Evolutionary conservation across 2,113 vertebrate genomes (phyloP).

Genomic region (Salvelinus fontinalis): DNA sequence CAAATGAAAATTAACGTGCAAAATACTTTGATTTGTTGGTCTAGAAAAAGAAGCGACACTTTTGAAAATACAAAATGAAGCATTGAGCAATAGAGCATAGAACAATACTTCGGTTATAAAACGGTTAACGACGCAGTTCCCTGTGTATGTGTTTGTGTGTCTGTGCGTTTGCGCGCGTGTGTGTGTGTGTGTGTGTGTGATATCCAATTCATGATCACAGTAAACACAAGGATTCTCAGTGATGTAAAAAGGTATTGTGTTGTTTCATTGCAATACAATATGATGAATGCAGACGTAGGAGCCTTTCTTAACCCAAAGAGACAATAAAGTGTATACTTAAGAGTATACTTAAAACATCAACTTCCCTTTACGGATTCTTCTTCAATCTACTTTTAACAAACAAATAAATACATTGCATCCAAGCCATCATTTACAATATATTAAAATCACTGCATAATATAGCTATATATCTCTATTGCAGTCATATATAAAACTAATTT

Average conservation of each 20-base stretch:
- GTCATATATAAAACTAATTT: slow-evolving; percentile 71
- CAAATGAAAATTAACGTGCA: slow-evolving; percentile 52
- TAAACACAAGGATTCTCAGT: slow-evolving; percentile 44
- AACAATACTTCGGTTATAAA: slow-evolving; percentile 33
- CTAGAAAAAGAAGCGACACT: slow-evolving; percentile 13
- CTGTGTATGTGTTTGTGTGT: slow-evolving; percentile 24
- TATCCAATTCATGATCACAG: slow-evolving; percentile 59
- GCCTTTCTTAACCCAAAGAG: slow-evolving; percentile 50
- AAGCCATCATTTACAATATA: slow-evolving; percentile 83
- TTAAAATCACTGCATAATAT: slow-evolving; percentile 79
- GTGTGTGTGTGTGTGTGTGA: slow-evolving; percentile 27
- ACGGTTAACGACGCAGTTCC: slow-evolving; percentile 36
- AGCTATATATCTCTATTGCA: slow-evolving; percentile 68
- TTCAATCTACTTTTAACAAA: slow-evolving; percentile 72
- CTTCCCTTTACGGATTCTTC: slow-evolving; percentile 70
- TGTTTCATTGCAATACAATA: slow-evolving; percentile 59
- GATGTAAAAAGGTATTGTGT: slow-evolving; percentile 57
- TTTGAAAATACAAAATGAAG: slow-evolving; percentile 32
- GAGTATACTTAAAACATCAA: slow-evolving; percentile 37
- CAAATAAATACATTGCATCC: slow-evolving; percentile 82
- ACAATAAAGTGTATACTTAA: slow-evolving; percentile 60
- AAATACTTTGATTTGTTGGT: slow-evolving; percentile 56
- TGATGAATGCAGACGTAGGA: slow-evolving; percentile 39
- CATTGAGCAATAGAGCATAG: slow-evolving; percentile 28
- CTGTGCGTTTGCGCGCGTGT: slow-evolving; percentile 18